A percentile compares a stretch with the other conserved stretches of the same genome.
Conservation (phyloP, 2,888 invertebrate species). For the Barypeithes pellucidus region DNA sequence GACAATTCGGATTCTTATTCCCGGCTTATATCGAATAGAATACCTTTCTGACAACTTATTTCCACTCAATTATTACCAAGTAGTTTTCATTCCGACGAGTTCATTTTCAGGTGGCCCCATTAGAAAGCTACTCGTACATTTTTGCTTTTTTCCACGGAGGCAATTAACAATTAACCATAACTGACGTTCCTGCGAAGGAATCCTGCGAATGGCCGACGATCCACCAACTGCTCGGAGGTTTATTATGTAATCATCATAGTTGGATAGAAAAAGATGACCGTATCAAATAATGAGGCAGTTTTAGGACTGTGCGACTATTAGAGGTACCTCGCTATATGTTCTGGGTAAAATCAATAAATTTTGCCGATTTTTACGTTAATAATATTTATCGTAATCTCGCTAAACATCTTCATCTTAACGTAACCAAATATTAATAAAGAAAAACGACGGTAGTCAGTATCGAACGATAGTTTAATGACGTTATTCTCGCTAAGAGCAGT, state of each 20-base stretch:
- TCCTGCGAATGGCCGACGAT: slow-evolving; percentile 38
- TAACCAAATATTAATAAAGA: slow-evolving; percentile 2
- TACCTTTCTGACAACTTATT: slow-evolving; percentile 46
- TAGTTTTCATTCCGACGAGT: slow-evolving; percentile 35
- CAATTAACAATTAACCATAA: slow-evolving; percentile 55
- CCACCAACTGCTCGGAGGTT: slow-evolving; percentile 29
- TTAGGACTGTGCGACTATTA: background rate
- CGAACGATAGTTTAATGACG: slow-evolving; percentile 32
- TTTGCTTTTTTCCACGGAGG: slow-evolving; percentile 40
- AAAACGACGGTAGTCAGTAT: slow-evolving; percentile 27
- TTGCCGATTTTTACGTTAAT: no score
- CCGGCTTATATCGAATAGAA: slow-evolving; percentile 27
- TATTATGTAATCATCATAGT: slow-evolving; percentile 52
- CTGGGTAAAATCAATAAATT: no score
- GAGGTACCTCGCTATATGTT: no score
- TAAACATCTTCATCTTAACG: background rate
- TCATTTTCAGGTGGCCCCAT: slow-evolving; percentile 47
- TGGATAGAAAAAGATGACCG: slow-evolving; percentile 22
- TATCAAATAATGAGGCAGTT: slow-evolving; percentile 37
- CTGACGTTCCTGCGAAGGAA: slow-evolving; percentile 49
- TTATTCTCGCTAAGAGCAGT: slow-evolving; percentile 31
- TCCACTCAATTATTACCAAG: slow-evolving; percentile 40
- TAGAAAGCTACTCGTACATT: slow-evolving; percentile 38
- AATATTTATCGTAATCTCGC: background rate
- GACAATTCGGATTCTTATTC: slow-evolving; percentile 41